phyloP scores from a whole-genome alignment of 2,113 vertebrate species.

The Megatriorchis doriae region DNA sequence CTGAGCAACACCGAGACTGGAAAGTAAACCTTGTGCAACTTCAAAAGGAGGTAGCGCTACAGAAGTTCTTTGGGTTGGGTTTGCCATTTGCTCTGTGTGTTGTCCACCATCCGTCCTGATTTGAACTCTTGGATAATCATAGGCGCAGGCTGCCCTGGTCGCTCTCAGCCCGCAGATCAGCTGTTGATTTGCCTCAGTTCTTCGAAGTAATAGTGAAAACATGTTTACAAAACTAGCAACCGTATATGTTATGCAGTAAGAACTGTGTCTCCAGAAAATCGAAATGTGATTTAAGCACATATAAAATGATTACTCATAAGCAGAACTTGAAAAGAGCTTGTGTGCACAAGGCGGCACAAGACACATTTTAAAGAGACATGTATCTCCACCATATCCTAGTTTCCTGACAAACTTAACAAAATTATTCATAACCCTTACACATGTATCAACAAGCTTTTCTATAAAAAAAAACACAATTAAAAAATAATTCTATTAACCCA shows the following conservation, averaged over 20 bases:
- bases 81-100: not conserved
- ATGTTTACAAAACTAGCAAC: not conserved
- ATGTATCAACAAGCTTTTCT: not conserved
- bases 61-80: not conserved
- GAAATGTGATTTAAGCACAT: not conserved
- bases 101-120: not conserved
- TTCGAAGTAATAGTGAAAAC: not conserved
- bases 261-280: not conserved
- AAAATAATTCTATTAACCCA: not conserved
- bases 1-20: not conserved
- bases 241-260: not conserved
- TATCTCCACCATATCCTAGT: not conserved
- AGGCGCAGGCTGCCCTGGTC: not conserved
- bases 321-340: not conserved
- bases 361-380: not conserved
- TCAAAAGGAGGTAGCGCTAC: not conserved
- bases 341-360: not conserved
- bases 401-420: not conserved
- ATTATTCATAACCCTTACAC: not conserved
- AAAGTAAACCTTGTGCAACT: not conserved
- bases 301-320: not conserved
- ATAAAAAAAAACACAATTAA: not conserved
- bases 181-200: not conserved
- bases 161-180: not conserved
- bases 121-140: not conserved